Percentiles rank a stretch among this genome's conserved stretches.
These are phyloP conservation scores for Pantherophis alleghaniensis DNA, from an alignment of 2,797 vertebrate genomes.

Conservation along the genomic window DNA sequence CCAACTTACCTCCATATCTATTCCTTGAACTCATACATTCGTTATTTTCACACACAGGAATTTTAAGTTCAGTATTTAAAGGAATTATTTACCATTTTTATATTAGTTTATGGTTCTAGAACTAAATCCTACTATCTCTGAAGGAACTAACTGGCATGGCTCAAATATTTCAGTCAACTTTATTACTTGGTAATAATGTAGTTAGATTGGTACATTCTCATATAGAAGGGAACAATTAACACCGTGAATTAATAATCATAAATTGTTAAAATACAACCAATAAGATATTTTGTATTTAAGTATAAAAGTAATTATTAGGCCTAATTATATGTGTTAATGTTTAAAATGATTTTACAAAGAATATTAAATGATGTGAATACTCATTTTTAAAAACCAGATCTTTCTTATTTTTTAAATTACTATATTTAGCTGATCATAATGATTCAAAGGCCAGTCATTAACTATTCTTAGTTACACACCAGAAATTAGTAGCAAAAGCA, in stretches of 20 bases:
- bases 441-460: constrained; percentile 13
- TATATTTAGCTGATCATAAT: background rate
- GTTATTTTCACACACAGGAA: background rate
- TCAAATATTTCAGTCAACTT: background rate
- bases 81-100: constrained; percentile 15
- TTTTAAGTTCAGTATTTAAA: background rate
- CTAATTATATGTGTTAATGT: constrained; percentile 53
- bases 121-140: background rate
- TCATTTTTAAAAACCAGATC: constrained; percentile 29
- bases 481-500: background rate
- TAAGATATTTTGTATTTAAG: constrained; percentile 19
- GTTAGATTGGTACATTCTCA: background rate
- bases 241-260: background rate
- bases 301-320: constrained; percentile 35
- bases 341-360: constrained; percentile 49
- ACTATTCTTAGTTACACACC: background rate
- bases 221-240: background rate
- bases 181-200: constrained; percentile 26
- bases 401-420: constrained; percentile 32
- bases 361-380: constrained; percentile 28
- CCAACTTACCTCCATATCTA: background rate
- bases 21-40: background rate
- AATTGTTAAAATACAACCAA: constrained; percentile 19
- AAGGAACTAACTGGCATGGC: background rate
- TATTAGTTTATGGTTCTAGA: background rate